Evolutionary conservation across 2,888 invertebrate genomes (phyloP).

Genomic region (Xestoiulus laeticollis): DNA sequence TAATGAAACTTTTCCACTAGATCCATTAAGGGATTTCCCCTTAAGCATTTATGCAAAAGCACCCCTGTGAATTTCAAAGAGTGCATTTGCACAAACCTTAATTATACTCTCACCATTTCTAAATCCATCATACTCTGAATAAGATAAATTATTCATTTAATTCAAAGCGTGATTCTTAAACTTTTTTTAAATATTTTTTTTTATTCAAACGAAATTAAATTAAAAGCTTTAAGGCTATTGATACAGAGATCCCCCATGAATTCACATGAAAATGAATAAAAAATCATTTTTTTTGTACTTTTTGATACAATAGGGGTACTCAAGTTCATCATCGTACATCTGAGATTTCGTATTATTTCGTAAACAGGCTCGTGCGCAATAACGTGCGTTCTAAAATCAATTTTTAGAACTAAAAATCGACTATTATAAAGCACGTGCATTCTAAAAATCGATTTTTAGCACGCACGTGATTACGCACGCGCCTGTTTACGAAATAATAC

Average conservation of each 20-base stretch:
- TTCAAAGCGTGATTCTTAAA: slow-evolving; percentile 12
- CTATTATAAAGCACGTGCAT: too few relatives aligned
- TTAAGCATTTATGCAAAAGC: background rate
- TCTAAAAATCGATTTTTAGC: too few relatives aligned
- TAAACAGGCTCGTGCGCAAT: too few relatives aligned
- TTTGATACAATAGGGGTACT: too few relatives aligned
- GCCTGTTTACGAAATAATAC: too few relatives aligned
- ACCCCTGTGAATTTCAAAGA: background rate
- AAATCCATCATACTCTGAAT: slow-evolving; percentile 31
- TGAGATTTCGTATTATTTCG: too few relatives aligned
- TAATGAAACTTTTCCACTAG: slow-evolving; percentile 36
- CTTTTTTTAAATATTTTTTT: background rate
- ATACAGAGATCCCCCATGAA: background rate
- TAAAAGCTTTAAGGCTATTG: background rate
- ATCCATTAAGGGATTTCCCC: slow-evolving; percentile 44
- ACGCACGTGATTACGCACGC: too few relatives aligned
- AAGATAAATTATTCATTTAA: slow-evolving; percentile 47
- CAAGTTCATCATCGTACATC: too few relatives aligned
- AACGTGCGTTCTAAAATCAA: too few relatives aligned
- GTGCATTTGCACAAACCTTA: slow-evolving; percentile 2
- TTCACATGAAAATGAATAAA: background rate
- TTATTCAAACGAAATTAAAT: slow-evolving; percentile 19
- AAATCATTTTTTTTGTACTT: too few relatives aligned
- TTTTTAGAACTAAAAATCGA: too few relatives aligned
- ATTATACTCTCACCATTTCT: slow-evolving; percentile 6